A percentile compares a stretch with the other conserved stretches of the same genome.
These are phyloP conservation scores for Pseudomyrmex gracilis DNA, from an alignment of 1,140 invertebrate genomes.

Conservation along the genomic window DNA sequence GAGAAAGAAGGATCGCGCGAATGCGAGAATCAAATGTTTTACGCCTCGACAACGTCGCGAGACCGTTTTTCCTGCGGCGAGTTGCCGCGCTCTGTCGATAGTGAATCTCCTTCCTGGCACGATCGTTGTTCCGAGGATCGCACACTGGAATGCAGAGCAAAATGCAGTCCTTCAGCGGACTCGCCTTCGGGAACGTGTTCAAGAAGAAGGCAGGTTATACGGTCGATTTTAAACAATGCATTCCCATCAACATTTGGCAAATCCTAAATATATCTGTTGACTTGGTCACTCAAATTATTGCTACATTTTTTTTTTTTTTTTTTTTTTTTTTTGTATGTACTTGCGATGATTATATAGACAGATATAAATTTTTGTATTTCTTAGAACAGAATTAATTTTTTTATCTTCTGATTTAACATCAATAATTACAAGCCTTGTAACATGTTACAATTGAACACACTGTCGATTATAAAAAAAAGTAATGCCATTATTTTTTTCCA, in stretches of 20 bases:
- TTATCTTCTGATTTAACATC: conserved; percentile 9
- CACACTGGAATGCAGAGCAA: conserved; percentile 68
- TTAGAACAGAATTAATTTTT: neutral
- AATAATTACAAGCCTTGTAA: neutral
- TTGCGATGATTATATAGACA: neutral
- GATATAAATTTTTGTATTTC: too few relatives aligned
- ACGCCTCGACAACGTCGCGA: conserved; percentile 12
- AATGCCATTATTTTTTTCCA: conserved; percentile 5
- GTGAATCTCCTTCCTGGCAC: conserved; percentile 32
- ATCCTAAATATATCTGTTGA: neutral
- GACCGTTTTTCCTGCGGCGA: conserved; percentile 33
- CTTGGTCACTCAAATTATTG: neutral
- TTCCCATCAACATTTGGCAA: neutral
- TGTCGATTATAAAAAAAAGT: neutral
- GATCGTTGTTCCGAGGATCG: conserved; percentile 27
- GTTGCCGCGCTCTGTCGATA: conserved; percentile 30
- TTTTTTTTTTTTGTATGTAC: neutral
- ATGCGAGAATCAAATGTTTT: conserved; percentile 52
- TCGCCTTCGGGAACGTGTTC: conserved; percentile 80
- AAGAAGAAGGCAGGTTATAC: conserved; percentile 80
- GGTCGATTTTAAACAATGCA: conserved; percentile 18
- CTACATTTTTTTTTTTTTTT: too few relatives aligned
- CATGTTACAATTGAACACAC: neutral
- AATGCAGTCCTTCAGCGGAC: conserved; percentile 79
- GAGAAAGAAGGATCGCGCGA: conserved; percentile 18